Conservation (phyloP, 1,140 invertebrate genomes). For the Pseudomyrmex dendroicus region DNA sequence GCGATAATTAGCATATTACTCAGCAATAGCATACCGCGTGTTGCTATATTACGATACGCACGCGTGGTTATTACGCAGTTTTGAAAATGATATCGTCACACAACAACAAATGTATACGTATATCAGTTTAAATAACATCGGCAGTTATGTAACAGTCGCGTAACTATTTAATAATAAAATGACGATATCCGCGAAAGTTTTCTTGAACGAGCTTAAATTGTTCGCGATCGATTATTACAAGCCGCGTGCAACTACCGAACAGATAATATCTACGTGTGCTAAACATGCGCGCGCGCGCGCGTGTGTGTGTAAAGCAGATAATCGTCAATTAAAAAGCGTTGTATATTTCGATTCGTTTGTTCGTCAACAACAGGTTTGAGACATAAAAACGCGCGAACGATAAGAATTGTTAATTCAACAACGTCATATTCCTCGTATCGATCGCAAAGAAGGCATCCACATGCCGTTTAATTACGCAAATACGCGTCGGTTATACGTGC, state of each 20-base stretch:
- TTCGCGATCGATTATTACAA: neutral
- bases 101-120: too few species aligned
- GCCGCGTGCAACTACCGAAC: neutral
- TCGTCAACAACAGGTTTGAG: slow-evolving; percentile 76
- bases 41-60: too few species aligned
- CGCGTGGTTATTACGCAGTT: neutral
- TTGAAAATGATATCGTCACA: neutral
- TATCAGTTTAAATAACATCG: too few species aligned
- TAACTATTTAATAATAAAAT: slow-evolving; percentile 17
- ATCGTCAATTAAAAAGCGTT: slow-evolving; percentile 64
- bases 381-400: slow-evolving; percentile 77
- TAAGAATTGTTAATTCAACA: slow-evolving; percentile 77
- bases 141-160: slow-evolving; percentile 14
- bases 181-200: neutral
- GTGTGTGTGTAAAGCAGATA: slow-evolving; percentile 8
- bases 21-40: too few species aligned
- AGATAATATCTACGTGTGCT: neutral
- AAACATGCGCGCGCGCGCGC: neutral
- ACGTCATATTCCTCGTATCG: slow-evolving; percentile 55
- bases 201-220: neutral
- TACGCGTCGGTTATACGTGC: slow-evolving; percentile 36
- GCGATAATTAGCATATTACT: too few species aligned
- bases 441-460: neutral
- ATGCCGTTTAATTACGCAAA: slow-evolving; percentile 52
- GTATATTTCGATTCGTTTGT: slow-evolving; percentile 69